These are phyloP conservation scores for Saguinus imperator DNA, from an alignment of 2,113 vertebrate species.

Conservation along the genomic window DNA sequence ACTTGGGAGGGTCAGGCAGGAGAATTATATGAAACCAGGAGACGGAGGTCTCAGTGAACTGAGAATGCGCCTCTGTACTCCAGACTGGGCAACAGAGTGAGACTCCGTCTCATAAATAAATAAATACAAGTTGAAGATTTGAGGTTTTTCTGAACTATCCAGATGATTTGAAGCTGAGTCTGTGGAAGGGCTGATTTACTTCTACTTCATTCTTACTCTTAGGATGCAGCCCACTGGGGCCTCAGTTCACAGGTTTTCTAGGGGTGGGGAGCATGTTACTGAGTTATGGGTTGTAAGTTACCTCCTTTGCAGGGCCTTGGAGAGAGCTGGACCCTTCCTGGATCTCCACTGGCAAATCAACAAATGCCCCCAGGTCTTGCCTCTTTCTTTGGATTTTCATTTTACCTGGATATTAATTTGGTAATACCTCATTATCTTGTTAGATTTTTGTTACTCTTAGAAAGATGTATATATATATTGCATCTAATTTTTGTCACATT, in stretches of 20 bases:
- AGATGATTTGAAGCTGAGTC: neutral
- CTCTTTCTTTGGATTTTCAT: neutral
- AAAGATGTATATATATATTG: neutral
- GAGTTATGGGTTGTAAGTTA: too few species aligned
- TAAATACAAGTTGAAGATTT: neutral
- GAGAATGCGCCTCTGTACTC: too few species aligned
- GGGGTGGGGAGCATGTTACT: fast-evolving
- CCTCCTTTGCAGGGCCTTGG: neutral
- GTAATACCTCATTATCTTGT: neutral
- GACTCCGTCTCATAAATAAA: too few species aligned
- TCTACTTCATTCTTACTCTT: neutral
- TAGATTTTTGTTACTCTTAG: conserved; percentile 2
- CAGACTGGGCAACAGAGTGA: too few species aligned
- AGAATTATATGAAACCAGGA: too few species aligned
- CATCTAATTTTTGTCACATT: neutral
- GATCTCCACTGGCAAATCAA: neutral
- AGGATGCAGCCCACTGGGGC: neutral
- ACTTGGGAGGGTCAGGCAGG: too few species aligned
- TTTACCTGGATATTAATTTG: neutral
- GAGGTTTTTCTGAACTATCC: neutral
- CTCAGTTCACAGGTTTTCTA: too few species aligned
- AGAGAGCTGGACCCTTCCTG: neutral
- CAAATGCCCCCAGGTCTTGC: neutral
- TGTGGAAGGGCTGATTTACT: neutral
- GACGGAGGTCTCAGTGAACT: too few species aligned